Evolutionary conservation across 2,113 vertebrate species (phyloP).

Genomic region (Gopherus flavomarginatus): DNA sequence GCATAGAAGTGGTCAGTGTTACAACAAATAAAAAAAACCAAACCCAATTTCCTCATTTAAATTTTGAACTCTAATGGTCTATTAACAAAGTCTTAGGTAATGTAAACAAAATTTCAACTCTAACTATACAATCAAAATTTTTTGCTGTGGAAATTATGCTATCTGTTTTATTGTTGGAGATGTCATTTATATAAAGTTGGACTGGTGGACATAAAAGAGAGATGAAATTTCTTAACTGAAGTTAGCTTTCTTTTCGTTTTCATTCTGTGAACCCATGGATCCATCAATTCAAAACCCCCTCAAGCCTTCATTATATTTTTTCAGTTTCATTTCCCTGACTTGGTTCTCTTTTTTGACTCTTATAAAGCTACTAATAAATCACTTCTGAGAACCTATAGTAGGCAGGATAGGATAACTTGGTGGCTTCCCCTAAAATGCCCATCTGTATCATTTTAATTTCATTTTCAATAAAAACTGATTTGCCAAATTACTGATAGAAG

Average conservation of each 20-base stretch:
- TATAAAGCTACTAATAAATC: neutral
- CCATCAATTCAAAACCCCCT: neutral
- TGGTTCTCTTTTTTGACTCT: neutral
- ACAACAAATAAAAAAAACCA: neutral
- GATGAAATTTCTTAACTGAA: neutral
- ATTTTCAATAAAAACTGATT: neutral
- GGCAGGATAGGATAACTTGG: neutral
- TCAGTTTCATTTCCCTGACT: neutral
- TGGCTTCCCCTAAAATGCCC: neutral
- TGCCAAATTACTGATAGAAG: neutral
- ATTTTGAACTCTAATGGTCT: neutral
- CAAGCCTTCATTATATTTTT: neutral
- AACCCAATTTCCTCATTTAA: neutral
- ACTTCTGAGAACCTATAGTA: neutral
- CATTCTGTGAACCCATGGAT: neutral
- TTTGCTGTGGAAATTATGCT: neutral
- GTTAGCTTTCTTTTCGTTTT: neutral
- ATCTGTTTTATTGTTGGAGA: neutral
- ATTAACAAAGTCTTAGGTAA: neutral
- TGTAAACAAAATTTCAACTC: neutral
- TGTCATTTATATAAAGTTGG: neutral
- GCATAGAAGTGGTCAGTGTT: neutral
- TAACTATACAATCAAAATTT: neutral
- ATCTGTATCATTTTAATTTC: neutral
- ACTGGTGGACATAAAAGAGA: neutral